phyloP scores from a whole-genome alignment of 2,797 vertebrate genomes.

The Mormyrus proboscirostris region DNA sequence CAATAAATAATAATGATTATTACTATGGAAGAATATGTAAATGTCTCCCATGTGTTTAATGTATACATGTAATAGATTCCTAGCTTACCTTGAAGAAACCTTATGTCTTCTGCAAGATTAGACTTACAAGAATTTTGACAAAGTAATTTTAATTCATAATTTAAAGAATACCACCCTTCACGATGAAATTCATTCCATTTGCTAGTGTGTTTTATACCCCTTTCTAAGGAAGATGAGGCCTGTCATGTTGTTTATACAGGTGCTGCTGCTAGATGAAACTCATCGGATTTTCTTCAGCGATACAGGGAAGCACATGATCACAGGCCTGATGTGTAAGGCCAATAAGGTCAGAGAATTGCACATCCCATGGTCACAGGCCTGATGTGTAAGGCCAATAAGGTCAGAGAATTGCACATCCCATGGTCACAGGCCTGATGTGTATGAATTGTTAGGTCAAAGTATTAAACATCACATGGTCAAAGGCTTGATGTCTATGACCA shows the following conservation, averaged over 20 bases:
- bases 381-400: slow-evolving; percentile 69
- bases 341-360: background rate
- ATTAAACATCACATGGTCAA: slow-evolving; percentile 72
- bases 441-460: no score
- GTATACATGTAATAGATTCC: background rate
- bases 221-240: background rate
- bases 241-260: slow-evolving; percentile 48
- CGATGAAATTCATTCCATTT: background rate
- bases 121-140: background rate
- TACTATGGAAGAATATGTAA: background rate
- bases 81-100: background rate
- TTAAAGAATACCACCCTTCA: background rate
- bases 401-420: background rate
- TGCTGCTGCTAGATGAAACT: slow-evolving; percentile 75
- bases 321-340: slow-evolving; percentile 82
- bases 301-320: slow-evolving; percentile 92
- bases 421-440: background rate
- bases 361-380: slow-evolving; percentile 48
- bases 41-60: background rate
- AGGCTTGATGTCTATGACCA: slow-evolving; percentile 67
- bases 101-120: background rate
- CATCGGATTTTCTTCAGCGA: slow-evolving; percentile 91
- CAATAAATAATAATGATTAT: background rate
- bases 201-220: background rate
- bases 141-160: background rate